These are phyloP conservation scores for Agrilus cyanescens DNA, from an alignment of 2,888 invertebrate genomes.

Conservation along the genomic window DNA sequence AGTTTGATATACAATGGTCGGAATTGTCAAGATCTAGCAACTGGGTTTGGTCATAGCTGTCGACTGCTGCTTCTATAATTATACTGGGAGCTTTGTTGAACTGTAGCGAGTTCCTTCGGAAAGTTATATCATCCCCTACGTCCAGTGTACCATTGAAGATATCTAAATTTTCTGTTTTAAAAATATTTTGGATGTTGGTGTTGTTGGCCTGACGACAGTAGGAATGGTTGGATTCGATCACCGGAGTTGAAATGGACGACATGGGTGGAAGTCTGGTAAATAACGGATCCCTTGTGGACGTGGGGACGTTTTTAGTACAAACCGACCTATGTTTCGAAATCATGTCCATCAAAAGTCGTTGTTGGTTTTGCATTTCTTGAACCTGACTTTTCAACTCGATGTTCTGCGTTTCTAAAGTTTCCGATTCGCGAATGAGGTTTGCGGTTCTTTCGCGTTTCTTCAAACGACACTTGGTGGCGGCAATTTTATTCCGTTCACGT, in stretches of 20 bases:
- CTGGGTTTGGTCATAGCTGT: conserved; percentile 42
- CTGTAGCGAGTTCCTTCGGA: conserved; percentile 20
- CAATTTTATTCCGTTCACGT: conserved; percentile 86
- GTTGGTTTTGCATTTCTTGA: conserved; percentile 68
- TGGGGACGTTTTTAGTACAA: conserved; percentile 43
- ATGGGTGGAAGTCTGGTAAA: conserved; percentile 28
- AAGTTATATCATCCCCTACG: conserved; percentile 16
- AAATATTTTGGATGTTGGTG: conserved; percentile 8
- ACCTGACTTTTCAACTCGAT: conserved; percentile 73
- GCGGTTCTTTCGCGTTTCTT: conserved; percentile 85
- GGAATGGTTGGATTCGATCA: conserved; percentile 29
- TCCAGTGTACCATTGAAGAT: conserved; percentile 23
- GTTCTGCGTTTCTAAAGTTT: conserved; percentile 74
- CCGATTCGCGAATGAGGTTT: conserved; percentile 76
- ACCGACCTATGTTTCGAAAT: conserved; percentile 60
- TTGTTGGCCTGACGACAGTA: conserved; percentile 25
- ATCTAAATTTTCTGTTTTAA: conserved; percentile 21
- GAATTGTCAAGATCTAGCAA: conserved; percentile 42
- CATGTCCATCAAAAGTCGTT: conserved; percentile 67
- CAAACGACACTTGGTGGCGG: conserved; percentile 87
- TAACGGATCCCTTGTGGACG: conserved; percentile 27
- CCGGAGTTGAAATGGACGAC: conserved; percentile 18
- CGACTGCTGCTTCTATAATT: conserved; percentile 40
- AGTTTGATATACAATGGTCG: conserved; percentile 16
- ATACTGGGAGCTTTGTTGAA: conserved; percentile 32